A percentile compares a stretch with the other conserved stretches of the same genome.
Conservation (phyloP, 2,888 invertebrate species). For the Tetheella fluctuosa region DNA sequence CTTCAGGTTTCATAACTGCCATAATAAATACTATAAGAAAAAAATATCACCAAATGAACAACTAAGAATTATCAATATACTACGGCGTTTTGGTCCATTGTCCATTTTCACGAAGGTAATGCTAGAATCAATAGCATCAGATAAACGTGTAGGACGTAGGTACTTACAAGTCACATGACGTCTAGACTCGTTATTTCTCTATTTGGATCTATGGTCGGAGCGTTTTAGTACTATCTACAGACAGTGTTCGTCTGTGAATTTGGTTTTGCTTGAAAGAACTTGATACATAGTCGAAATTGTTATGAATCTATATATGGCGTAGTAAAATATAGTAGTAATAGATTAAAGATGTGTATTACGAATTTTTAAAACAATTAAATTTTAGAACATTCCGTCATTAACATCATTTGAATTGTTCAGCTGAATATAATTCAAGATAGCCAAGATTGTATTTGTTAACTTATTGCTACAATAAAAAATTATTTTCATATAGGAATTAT, state of each 20-base stretch:
- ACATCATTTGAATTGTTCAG: too few relatives aligned
- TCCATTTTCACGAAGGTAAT: constrained; percentile 11
- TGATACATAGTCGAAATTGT: neutral
- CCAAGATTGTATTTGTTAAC: too few relatives aligned
- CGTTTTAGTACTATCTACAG: neutral
- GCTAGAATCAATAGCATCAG: constrained; percentile 9
- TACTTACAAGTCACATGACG: constrained; percentile 9
- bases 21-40: too few relatives aligned
- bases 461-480: too few relatives aligned
- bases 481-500: too few relatives aligned
- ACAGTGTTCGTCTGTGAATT: neutral
- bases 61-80: neutral
- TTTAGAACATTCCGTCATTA: too few relatives aligned
- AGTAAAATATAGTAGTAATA: too few relatives aligned
- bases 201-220: neutral
- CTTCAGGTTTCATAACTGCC: too few relatives aligned
- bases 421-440: too few relatives aligned
- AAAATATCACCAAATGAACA: neutral
- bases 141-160: neutral
- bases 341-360: neutral
- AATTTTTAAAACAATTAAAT: constrained; percentile 53
- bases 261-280: neutral
- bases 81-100: neutral
- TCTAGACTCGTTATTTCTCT: constrained; percentile 10
- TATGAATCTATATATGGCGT: too few relatives aligned